These are phyloP conservation scores for Zaprionus capensis DNA, from an alignment of 1,140 invertebrate genomes.

Conservation along the genomic window DNA sequence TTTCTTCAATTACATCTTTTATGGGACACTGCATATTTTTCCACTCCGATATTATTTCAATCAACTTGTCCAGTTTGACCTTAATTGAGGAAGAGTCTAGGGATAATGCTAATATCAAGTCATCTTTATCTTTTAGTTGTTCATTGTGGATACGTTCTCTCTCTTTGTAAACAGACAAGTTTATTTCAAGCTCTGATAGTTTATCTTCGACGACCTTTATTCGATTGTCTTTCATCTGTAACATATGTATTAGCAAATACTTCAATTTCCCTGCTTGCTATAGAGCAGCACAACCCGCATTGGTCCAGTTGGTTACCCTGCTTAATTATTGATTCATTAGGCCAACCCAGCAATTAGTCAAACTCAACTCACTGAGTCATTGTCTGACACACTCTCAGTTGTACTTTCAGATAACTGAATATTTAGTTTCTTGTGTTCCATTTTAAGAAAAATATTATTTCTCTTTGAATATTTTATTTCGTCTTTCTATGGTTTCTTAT, in stretches of 20 bases:
- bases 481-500: background rate
- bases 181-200: conserved; percentile 1
- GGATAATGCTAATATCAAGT: background rate
- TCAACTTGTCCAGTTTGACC: background rate
- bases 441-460: background rate
- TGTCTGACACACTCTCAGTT: background rate
- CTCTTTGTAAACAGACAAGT: background rate
- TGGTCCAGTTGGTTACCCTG: background rate
- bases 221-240: background rate
- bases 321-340: background rate
- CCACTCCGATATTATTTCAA: too few relatives aligned
- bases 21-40: too few relatives aligned
- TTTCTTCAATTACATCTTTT: too few relatives aligned
- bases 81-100: background rate
- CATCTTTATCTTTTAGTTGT: background rate
- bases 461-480: too few relatives aligned
- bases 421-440: background rate
- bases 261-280: background rate
- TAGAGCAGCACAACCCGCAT: background rate
- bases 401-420: background rate
- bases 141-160: background rate
- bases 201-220: background rate
- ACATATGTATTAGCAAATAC: background rate
- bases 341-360: background rate
- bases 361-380: background rate